Evolutionary conservation across 2,797 vertebrate species (phyloP).

Genomic region (Acridotheres tristis): DNA sequence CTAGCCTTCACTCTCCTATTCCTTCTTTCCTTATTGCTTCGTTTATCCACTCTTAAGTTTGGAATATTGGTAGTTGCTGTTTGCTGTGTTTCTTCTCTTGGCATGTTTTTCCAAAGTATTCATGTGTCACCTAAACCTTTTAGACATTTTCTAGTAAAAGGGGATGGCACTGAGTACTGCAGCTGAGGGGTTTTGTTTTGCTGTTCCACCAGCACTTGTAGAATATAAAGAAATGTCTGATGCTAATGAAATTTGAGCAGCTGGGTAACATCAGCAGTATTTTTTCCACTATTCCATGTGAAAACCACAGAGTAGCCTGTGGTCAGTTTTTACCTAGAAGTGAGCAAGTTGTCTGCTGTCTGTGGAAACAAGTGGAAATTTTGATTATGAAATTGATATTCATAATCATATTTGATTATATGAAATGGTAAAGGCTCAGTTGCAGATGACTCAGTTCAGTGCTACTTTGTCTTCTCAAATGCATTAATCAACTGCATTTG

Average conservation of each 20-base stretch:
- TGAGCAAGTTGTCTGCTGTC: neutral
- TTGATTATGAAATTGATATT: neutral
- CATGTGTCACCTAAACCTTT: neutral
- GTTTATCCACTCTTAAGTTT: neutral
- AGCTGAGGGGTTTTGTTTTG: neutral
- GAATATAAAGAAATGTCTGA: neutral
- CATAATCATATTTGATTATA: neutral
- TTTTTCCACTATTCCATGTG: neutral
- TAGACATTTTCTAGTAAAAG: fast-evolving
- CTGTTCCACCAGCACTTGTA: neutral
- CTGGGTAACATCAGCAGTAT: neutral
- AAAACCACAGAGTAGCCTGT: neutral
- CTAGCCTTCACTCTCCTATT: fast-evolving
- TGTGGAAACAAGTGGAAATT: neutral
- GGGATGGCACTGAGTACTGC: neutral
- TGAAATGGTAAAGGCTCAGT: neutral
- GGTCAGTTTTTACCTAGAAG: neutral
- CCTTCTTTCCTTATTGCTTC: neutral
- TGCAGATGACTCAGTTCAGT: neutral
- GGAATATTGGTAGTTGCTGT: neutral
- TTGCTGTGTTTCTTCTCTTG: neutral
- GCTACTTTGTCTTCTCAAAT: neutral
- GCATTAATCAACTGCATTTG: neutral
- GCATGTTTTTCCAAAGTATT: fast-evolving
- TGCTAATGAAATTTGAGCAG: neutral